Evolutionary conservation across 2,113 vertebrate genomes (phyloP).

Genomic region (Sialia sialis): DNA sequence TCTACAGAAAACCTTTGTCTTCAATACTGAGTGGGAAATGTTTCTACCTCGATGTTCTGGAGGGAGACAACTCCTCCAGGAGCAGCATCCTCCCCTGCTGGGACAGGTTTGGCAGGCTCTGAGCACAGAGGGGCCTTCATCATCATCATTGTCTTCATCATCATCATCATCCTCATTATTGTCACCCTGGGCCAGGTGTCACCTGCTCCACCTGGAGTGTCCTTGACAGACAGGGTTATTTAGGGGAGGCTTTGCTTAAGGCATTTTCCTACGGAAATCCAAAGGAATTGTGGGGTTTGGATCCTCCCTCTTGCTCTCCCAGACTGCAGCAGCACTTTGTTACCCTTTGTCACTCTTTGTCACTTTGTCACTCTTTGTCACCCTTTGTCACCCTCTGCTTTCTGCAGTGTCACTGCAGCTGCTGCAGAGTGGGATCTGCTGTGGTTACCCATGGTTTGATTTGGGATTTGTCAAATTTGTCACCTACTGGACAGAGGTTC

Average conservation of each 20-base stretch:
- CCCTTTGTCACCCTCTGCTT: neutral
- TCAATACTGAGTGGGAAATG: neutral
- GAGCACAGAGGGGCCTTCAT: neutral
- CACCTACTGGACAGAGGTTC: neutral
- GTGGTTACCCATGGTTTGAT: neutral
- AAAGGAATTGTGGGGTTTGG: neutral
- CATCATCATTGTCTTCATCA: neutral
- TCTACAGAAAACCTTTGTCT: neutral
- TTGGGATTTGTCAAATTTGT: neutral
- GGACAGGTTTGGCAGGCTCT: neutral
- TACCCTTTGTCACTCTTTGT: neutral
- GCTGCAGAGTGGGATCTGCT: neutral
- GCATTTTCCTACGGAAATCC: neutral
- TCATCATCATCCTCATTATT: neutral
- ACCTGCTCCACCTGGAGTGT: neutral
- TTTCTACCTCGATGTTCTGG: neutral
- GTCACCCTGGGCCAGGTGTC: neutral
- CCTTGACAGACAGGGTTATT: neutral
- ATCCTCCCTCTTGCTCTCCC: neutral
- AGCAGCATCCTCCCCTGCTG: neutral
- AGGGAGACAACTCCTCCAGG: neutral
- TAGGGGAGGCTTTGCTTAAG: neutral
- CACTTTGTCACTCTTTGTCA: neutral
- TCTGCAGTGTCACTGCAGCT: neutral
- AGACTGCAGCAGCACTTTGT: neutral